Conservation (phyloP, 2,888 invertebrate species). For the Philonicus albiceps region DNA sequence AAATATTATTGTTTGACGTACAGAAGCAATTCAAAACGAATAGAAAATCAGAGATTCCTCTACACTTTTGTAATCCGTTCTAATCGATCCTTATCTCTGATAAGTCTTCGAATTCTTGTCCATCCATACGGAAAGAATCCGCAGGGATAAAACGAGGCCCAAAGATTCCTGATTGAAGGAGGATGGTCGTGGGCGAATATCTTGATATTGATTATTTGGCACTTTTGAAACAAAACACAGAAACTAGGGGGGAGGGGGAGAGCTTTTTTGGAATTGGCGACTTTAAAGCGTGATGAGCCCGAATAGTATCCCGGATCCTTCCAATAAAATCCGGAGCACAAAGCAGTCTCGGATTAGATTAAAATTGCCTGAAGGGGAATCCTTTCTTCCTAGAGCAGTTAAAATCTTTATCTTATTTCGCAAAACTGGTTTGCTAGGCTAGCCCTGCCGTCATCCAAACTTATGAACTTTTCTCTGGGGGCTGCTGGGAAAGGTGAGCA, state of each 20-base stretch:
- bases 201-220: background rate
- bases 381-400: background rate
- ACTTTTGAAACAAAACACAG: background rate
- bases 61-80: background rate
- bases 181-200: background rate
- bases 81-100: background rate
- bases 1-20: background rate
- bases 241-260: background rate
- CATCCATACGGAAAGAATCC: background rate
- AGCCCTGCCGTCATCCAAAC: background rate
- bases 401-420: slow-evolving; percentile 16
- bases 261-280: background rate
- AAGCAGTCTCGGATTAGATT: background rate
- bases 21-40: background rate
- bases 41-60: background rate
- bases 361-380: background rate
- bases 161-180: background rate
- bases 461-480: background rate
- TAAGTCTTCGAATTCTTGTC: background rate
- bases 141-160: background rate
- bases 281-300: background rate
- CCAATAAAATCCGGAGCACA: background rate
- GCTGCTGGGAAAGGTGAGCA: background rate
- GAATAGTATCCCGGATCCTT: background rate
- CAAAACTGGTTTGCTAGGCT: background rate